Evolutionary conservation across 2,888 invertebrate species (phyloP).

Genomic region (Osmoderma eremita): DNA sequence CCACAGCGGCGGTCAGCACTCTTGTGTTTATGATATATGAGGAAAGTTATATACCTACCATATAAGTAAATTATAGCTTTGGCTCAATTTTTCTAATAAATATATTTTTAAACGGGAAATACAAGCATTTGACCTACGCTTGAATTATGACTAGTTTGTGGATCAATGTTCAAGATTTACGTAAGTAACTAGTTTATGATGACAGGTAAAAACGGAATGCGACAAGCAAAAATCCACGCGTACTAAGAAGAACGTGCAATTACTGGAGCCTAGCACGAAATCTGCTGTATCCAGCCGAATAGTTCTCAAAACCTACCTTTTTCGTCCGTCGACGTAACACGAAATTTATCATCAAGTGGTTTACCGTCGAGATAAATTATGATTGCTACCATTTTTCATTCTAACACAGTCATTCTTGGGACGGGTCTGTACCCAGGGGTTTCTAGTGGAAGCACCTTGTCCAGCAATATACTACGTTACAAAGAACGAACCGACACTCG

Average conservation of each 20-base stretch:
- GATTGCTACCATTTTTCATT: slow-evolving; percentile 29
- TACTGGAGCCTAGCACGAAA: background rate
- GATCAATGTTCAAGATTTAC: too few species aligned
- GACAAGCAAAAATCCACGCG: too few species aligned
- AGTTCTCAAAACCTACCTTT: background rate
- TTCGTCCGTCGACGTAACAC: background rate
- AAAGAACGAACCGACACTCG: background rate
- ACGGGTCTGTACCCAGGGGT: background rate
- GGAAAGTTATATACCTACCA: slow-evolving; percentile 12
- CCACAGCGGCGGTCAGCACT: background rate
- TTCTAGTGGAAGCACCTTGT: slow-evolving; percentile 11
- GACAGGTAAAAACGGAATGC: too few species aligned
- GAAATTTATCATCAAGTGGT: slow-evolving; percentile 35
- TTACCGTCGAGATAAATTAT: slow-evolving; percentile 30
- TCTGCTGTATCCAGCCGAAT: background rate
- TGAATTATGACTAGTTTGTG: too few species aligned
- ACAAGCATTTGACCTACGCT: too few species aligned
- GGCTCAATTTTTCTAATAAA: background rate
- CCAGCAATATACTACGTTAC: slow-evolving; percentile 10
- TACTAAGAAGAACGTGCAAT: background rate
- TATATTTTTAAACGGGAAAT: too few species aligned
- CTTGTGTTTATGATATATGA: slow-evolving; percentile 18
- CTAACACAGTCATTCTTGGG: slow-evolving; percentile 18
- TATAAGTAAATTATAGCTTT: slow-evolving; percentile 12
- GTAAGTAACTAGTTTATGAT: too few species aligned